Evolutionary conservation across 35 echinoderm and acorn worm genomes (phyloP).

Genomic region (Hemicentrotus pulcherrimus): DNA sequence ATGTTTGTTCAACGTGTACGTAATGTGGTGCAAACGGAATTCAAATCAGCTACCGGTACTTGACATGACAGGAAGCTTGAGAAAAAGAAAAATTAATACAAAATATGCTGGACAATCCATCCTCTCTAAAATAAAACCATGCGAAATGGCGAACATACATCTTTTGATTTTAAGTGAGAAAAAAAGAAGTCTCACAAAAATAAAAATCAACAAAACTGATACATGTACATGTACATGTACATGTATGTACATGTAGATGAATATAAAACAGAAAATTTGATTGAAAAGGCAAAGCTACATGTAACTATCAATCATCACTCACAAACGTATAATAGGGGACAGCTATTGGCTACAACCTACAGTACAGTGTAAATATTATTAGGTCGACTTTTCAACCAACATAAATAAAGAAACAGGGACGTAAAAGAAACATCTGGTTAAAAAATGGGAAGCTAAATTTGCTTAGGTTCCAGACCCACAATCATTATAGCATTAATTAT

Average conservation of each 20-base stretch:
- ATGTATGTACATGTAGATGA: neutral
- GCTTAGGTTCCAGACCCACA: no score
- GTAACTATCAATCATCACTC: neutral
- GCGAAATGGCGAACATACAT: neutral
- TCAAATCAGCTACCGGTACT: no score
- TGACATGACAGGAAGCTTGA: neutral
- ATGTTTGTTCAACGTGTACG: neutral
- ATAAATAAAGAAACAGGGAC: neutral
- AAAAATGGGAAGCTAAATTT: no score
- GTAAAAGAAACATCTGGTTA: no score
- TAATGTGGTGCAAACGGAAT: no score
- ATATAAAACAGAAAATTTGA: neutral
- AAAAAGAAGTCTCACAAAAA: neutral
- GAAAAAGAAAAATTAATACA: neutral
- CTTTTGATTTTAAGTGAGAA: neutral
- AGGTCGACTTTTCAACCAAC: neutral
- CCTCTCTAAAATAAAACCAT: neutral
- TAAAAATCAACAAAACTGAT: neutral
- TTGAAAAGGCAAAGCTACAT: neutral
- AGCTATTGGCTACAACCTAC: neutral
- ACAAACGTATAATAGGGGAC: neutral
- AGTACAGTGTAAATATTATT: neutral
- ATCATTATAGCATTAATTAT: no score
- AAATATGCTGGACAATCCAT: neutral
- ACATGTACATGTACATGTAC: no score